Evolutionary conservation across 2,888 invertebrate genomes (phyloP).

Genomic region (Lithophane leautieri): DNA sequence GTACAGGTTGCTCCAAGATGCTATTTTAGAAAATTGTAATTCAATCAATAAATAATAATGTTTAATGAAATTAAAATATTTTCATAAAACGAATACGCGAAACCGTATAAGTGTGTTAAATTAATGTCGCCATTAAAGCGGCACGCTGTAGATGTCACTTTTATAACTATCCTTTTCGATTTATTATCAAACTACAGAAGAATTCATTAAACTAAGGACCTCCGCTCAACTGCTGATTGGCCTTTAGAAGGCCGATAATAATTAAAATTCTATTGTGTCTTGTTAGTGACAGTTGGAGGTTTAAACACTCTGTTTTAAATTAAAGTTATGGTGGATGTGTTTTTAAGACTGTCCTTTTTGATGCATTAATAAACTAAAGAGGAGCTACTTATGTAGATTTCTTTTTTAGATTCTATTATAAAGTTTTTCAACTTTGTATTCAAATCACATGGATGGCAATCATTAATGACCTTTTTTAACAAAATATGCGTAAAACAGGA

Average conservation of each 20-base stretch:
- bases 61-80: too few relatives aligned
- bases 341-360: not conserved
- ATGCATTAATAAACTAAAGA: not conserved
- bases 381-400: not conserved
- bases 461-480: not conserved
- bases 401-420: not conserved
- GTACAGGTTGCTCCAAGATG: too few relatives aligned
- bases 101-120: too few relatives aligned
- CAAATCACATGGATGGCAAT: not conserved
- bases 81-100: too few relatives aligned
- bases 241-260: too few relatives aligned
- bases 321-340: not conserved
- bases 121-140: too few relatives aligned
- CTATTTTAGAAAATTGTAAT: too few relatives aligned
- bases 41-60: too few relatives aligned
- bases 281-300: too few relatives aligned
- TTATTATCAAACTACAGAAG: not conserved
- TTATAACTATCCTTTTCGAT: not conserved
- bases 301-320: constrained; percentile 29
- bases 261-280: too few relatives aligned
- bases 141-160: not conserved
- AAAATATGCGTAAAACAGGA: not conserved
- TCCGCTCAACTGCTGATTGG: too few relatives aligned
- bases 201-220: not conserved
- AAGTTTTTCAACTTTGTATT: not conserved